Evolutionary conservation across 2,888 invertebrate species (phyloP).

Genomic region (Nesidiocoris tenuis): DNA sequence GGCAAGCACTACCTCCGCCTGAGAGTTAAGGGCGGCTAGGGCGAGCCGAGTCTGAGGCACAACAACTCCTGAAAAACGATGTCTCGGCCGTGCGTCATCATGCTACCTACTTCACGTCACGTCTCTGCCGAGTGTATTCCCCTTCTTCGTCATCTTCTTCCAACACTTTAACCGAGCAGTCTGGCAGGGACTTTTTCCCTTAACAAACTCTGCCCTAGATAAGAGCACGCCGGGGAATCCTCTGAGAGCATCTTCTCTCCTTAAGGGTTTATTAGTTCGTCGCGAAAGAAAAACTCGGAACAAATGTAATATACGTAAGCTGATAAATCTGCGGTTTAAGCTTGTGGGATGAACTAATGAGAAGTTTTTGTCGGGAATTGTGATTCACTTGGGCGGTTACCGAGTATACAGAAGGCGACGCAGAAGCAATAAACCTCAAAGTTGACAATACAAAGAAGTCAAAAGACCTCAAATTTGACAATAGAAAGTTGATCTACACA

Average conservation of each 20-base stretch:
- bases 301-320: conserved; percentile 8
- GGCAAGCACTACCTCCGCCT: neutral
- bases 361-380: no score
- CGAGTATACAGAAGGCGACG: no score
- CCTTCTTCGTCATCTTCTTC: neutral
- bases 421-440: no score
- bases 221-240: neutral
- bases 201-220: conserved; percentile 21
- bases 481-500: no score
- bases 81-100: neutral
- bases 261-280: neutral
- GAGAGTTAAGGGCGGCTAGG: neutral
- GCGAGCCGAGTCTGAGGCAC: neutral
- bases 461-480: no score
- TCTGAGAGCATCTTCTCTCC: neutral
- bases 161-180: neutral
- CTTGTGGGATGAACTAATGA: no score
- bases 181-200: neutral
- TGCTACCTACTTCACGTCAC: neutral
- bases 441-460: no score
- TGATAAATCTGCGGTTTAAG: no score
- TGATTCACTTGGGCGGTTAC: no score
- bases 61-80: neutral
- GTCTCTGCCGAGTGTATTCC: neutral
- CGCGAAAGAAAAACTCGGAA: neutral